Evolutionary conservation across 2,113 vertebrate genomes (phyloP), one percentile per base, ranked within the genome.

Genomic region (Chitala chitala): DNA sequence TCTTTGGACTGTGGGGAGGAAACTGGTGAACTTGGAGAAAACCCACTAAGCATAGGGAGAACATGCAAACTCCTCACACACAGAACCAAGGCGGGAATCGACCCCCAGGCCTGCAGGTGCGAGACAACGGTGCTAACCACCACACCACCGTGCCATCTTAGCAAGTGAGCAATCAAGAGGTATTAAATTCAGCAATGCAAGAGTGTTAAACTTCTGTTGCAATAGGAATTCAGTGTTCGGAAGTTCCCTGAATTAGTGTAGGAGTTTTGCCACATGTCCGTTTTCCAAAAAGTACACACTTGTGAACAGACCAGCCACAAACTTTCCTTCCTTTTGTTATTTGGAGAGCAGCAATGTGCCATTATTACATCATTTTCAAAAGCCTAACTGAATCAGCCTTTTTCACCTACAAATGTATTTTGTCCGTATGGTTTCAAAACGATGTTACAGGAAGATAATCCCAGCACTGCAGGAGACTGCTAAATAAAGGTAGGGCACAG

Each of bases 151-250:
- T 3, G n/a, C 5, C 24, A 42, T 69, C 8, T 40, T 8, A 31
- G 44, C 50, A 51, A 36, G 54, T 36, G 31, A 29, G 56, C 38
- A n/a, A 38, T 24, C 13, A 24, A 46, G 40, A 72, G 71, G 12
- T 72, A 20, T 22, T 72, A 46, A 61, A 61, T 46, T 29, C 40
- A 72, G 20, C 15, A 40, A 55, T 58, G 38, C n/a, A 72, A 31
- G 31, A 50, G 22, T 36, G 55, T 61, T 73, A 73, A 59, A 72
- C 40, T 58, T 55, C 44, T 24, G 24, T 15, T n/a, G 54, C 31
- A 53, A 72, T 72, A 31, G 59, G 53, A 72, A 36, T 58, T 58
- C 38, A 59, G 9, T 17, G 55, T 61, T 8, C 55, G 61, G 59
- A 7, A 38, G 61, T 53, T 31, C n/a, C 7, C 46, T 7, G 31